Evolutionary conservation across 2,113 vertebrate species (phyloP).

Genomic region (Nerophis ophidion): DNA sequence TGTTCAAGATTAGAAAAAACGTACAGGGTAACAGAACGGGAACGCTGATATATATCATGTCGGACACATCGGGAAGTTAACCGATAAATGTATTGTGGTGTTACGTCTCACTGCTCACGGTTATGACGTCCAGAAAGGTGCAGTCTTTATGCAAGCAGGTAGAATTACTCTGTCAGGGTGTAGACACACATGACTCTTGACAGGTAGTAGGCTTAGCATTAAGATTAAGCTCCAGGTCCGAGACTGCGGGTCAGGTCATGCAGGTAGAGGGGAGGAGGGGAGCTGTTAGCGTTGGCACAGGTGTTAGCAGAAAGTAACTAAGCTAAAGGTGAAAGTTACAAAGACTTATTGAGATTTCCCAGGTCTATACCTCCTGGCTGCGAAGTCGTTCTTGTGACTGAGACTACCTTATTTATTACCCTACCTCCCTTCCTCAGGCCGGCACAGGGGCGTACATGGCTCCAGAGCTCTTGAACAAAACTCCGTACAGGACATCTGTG

Average conservation of each 20-base stretch:
- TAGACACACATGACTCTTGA: constrained; percentile 62
- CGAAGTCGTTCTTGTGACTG: neutral
- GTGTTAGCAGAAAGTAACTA: neutral
- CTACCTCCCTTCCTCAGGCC: constrained; percentile 69
- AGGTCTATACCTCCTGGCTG: neutral
- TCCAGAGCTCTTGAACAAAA: constrained; percentile 85
- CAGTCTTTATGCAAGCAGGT: constrained; percentile 46
- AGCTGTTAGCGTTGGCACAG: neutral
- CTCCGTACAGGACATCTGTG: constrained; percentile 83
- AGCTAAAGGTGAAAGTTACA: constrained; percentile 17
- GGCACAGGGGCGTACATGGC: constrained; percentile 94
- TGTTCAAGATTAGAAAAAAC: no score
- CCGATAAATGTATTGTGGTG: neutral
- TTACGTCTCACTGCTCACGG: constrained; percentile 8
- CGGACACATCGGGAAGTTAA: no score
- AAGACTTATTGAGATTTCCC: neutral
- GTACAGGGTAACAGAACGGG: no score
- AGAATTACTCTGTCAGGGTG: constrained; percentile 33
- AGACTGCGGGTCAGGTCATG: constrained; percentile 41
- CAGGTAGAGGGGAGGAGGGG: constrained; percentile 9
- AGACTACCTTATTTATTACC: neutral
- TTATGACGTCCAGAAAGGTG: constrained; percentile 25
- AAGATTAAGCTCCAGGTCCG: constrained; percentile 53
- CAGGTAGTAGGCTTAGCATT: constrained; percentile 68
- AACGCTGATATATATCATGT: no score